phyloP scores from a whole-genome alignment of 1,140 invertebrate genomes.

The Holcopasites calliopsidis region DNA sequence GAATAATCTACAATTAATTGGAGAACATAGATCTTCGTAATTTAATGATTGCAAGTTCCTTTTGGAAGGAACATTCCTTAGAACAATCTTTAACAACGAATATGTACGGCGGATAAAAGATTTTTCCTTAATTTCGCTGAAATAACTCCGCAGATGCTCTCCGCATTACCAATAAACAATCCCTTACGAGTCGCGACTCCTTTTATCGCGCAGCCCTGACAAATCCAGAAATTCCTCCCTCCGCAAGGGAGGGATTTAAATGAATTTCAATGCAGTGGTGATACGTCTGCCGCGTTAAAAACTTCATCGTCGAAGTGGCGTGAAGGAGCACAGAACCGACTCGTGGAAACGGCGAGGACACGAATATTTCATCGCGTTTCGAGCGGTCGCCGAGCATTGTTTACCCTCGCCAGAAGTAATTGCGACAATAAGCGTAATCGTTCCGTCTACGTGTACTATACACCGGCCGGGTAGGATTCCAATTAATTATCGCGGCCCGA shows the following conservation, averaged over 20 bases:
- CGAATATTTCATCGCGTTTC: slow-evolving; percentile 15
- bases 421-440: slow-evolving; percentile 15
- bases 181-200: neutral
- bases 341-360: neutral
- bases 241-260: neutral
- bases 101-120: too few relatives aligned
- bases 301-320: neutral
- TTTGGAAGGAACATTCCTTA: too few relatives aligned
- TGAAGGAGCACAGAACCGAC: neutral
- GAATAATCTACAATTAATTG: too few relatives aligned
- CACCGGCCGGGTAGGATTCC: neutral
- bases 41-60: too few relatives aligned
- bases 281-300: neutral
- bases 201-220: neutral
- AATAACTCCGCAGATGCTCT: too few relatives aligned
- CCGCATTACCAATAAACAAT: too few relatives aligned
- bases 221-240: neutral
- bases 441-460: neutral
- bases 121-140: too few relatives aligned
- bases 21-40: too few relatives aligned
- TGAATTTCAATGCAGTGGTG: slow-evolving; percentile 6
- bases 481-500: slow-evolving; percentile 49
- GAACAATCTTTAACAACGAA: too few relatives aligned
- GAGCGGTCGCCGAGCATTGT: neutral
- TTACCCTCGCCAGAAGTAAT: slow-evolving; percentile 25